These are phyloP conservation scores for Apocheima hispidaria DNA, from an alignment of 2,888 invertebrate species.

Conservation along the genomic window DNA sequence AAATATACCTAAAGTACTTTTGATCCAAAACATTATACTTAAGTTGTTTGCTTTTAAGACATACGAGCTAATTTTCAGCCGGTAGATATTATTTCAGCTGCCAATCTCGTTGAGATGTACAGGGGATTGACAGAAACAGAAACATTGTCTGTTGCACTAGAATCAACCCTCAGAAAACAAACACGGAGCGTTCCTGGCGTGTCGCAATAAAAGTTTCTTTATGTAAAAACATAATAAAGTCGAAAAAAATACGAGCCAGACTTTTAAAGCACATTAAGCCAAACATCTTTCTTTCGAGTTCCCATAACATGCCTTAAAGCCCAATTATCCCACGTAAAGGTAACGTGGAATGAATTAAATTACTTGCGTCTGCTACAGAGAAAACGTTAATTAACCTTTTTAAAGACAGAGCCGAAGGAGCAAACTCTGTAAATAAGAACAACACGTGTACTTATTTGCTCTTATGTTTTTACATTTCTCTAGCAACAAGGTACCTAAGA, in stretches of 20 bases:
- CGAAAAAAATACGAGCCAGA: slow-evolving; percentile 7
- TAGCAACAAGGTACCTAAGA: neutral
- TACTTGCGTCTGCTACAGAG: slow-evolving; percentile 30
- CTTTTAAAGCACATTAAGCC: slow-evolving; percentile 20
- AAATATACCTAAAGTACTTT: neutral
- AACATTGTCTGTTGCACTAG: neutral
- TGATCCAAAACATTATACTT: neutral
- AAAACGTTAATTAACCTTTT: slow-evolving; percentile 33
- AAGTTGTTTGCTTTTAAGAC: neutral
- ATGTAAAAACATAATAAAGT: slow-evolving; percentile 25
- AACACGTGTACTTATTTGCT: slow-evolving; percentile 15
- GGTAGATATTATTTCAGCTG: neutral
- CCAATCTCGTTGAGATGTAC: neutral
- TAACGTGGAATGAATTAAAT: slow-evolving; percentile 26
- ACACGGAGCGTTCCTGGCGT: neutral
- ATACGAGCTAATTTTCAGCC: neutral
- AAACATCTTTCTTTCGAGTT: slow-evolving; percentile 8
- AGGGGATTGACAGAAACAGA: neutral
- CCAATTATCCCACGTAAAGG: slow-evolving; percentile 23
- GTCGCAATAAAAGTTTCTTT: slow-evolving; percentile 18
- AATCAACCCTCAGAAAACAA: neutral
- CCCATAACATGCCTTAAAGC: slow-evolving; percentile 10
- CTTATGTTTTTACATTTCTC: neutral
- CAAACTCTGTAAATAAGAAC: slow-evolving; percentile 17
- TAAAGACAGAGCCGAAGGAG: slow-evolving; percentile 13